Evolutionary conservation across 2,888 invertebrate species (phyloP).

Genomic region (Heteromyza rotundicornis): DNA sequence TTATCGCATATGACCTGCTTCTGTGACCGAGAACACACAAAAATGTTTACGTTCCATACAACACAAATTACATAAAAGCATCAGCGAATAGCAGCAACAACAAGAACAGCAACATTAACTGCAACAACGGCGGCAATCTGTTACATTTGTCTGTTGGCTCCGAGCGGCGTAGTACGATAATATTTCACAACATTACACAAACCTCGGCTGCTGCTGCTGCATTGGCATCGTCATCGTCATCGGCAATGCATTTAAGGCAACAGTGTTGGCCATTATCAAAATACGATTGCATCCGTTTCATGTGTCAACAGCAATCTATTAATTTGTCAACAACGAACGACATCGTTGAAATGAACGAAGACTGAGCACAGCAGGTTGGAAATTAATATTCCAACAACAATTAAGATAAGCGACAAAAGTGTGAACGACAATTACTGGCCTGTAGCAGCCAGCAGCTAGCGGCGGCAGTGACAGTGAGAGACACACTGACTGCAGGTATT

Average conservation of each 20-base stretch:
- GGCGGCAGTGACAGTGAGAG: conserved; percentile 28
- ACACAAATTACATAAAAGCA: no score
- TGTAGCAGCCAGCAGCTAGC: conserved; percentile 31
- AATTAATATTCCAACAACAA: conserved; percentile 59
- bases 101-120: background rate
- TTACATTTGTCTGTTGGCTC: conserved; percentile 10
- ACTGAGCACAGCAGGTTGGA: conserved; percentile 51
- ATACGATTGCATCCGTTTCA: conserved; percentile 29
- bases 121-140: background rate
- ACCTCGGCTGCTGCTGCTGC: conserved; percentile 23
- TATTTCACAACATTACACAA: conserved; percentile 24
- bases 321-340: conserved; percentile 57
- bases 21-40: no score
- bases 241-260: no score
- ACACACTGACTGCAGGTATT: conserved; percentile 28
- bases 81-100: no score
- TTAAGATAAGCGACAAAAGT: conserved; percentile 53
- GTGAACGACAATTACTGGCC: conserved; percentile 35
- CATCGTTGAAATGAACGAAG: conserved; percentile 30
- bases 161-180: conserved; percentile 17
- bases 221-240: conserved; percentile 39
- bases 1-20: no score
- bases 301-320: conserved; percentile 58
- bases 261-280: conserved; percentile 27
- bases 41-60: no score